phyloP scores from a whole-genome alignment of 2,113 vertebrate species.

The Corynorhinus townsendii region DNA sequence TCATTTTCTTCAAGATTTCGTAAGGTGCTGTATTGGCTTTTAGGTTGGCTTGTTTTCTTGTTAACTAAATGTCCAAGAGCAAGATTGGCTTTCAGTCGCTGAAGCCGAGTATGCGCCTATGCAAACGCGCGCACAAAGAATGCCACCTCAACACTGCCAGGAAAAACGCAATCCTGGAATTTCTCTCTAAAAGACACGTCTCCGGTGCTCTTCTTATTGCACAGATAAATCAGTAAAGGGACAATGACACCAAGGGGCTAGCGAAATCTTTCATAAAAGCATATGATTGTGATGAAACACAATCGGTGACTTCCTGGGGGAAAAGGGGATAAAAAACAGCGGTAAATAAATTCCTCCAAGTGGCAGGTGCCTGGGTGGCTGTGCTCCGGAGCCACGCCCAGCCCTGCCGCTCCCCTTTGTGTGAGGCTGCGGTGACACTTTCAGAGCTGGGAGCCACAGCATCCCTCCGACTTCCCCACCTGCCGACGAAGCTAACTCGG shows the following conservation, averaged over 20 bases:
- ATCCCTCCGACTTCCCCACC: background rate
- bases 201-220: background rate
- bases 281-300: background rate
- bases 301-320: background rate
- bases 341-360: background rate
- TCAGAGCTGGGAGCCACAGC: background rate
- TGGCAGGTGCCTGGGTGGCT: background rate
- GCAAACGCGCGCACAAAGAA: background rate
- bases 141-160: background rate
- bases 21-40: background rate
- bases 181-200: background rate
- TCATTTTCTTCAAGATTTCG: background rate
- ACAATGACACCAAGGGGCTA: background rate
- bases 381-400: background rate
- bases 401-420: background rate
- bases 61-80: background rate
- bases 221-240: background rate
- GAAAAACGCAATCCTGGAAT: background rate
- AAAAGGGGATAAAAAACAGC: no score
- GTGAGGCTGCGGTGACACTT: background rate
- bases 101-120: fast-evolving
- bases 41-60: background rate
- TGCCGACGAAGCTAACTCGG: background rate
- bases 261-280: background rate
- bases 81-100: background rate